Base-by-base conservation (phyloP, 1,140 invertebrate species). In the Paralvinella palmiformis region DNA sequence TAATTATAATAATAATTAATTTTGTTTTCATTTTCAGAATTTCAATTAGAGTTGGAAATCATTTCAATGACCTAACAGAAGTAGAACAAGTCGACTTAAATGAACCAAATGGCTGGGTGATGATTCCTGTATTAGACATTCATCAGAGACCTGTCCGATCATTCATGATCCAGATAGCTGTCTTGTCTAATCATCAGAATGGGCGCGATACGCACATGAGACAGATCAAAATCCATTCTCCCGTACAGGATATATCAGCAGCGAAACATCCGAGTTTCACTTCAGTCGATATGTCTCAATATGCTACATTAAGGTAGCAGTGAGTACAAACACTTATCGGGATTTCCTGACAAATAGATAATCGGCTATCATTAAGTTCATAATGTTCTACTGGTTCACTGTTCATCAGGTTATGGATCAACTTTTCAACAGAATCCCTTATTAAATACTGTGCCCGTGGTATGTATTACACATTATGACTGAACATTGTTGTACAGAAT, bases 61-160 rank as follows among this genome's bases (percentile, higher is more conserved):
- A 96, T 81, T 96, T 98, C 71, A 97, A 97, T 82, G 96, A 98
- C 83, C 83, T 98, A n/a, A 91, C 94, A 81, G 95, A 98, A 81
- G 86, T 98, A 41, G 94, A 98, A 85, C 88, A 95, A 5, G 88
- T 96, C 69, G 94, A 97, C 75, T 79, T 99, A 20, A 88, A 88
- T 71, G 96, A 99, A 81, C 96, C 96, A 17, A 88, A 87, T 75
- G 94, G 96, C 56, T 99, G 96, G 96, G 89, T 97, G 36, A 87
- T 89, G 66, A 91, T 98, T 69, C 91, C 76, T 31, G 63, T 80
- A 36, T 94, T 94, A 81, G 91, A 96, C 75, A 88, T 91, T 24
- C 87, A 89, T 70, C 90, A 92, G 32, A 86, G 88, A 71, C 91
- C 91, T 4, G 90, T 97, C 37, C 84, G 93, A 68, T 94, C 94